Conservation (phyloP, 2,797 vertebrate species). For the Columba guinea region DNA sequence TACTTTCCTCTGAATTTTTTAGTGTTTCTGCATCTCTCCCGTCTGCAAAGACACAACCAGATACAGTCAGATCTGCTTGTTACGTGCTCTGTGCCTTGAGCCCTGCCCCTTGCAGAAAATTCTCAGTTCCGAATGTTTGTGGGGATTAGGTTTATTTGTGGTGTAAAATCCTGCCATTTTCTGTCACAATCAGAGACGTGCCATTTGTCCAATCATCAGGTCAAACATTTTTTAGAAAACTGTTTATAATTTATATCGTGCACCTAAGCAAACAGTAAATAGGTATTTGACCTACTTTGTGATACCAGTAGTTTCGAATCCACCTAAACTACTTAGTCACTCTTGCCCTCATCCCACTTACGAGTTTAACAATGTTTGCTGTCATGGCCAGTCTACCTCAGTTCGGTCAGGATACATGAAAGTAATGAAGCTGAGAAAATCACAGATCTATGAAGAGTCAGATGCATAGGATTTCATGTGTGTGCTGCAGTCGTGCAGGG, state of each 20-base stretch:
- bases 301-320: not conserved
- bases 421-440: not conserved
- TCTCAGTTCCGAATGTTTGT: not conserved
- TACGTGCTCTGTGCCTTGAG: not conserved
- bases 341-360: not conserved
- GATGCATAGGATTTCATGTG: too few relatives aligned
- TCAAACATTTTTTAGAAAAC: not conserved
- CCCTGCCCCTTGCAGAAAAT: not conserved
- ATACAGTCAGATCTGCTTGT: not conserved
- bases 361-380: fast-evolving
- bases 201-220: not conserved
- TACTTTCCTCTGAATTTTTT: not conserved
- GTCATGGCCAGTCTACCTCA: not conserved
- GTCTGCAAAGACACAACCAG: not conserved
- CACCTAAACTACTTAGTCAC: not conserved
- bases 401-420: not conserved
- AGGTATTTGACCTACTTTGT: not conserved
- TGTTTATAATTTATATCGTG: not conserved
- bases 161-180: not conserved
- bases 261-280: not conserved
- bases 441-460: not conserved
- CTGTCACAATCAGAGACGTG: not conserved
- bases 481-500: not conserved
- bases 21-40: not conserved
- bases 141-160: not conserved